Base-by-base conservation (phyloP, 2,888 invertebrate species). In the Zaprionus obscuricornis region DNA sequence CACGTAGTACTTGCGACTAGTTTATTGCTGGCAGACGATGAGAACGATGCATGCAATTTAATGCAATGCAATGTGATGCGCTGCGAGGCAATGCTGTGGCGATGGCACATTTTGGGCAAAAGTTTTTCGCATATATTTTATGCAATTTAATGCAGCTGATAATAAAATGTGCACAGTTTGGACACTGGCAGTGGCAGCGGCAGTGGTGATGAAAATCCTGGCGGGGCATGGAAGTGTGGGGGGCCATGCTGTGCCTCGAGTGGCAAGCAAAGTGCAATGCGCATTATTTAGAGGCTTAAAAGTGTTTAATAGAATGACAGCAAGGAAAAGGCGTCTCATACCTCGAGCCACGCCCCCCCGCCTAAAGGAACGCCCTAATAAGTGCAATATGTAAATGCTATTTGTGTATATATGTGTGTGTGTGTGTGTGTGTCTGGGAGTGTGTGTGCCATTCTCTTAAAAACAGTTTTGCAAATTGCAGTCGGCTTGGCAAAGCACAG, bases 81-180 rank as follows among this genome's bases (percentile, higher is more conserved):
- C n/a, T n/a, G n/a, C n/a, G n/a, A n/a, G n/a, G n/a, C n/a, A n/a
- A n/a, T n/a, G n/a, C n/a, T n/a, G n/a, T 6, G 10, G 11, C 57
- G 31, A 39, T 2, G 22, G 14, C 66, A 11, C 29, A 46, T 56
- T 56, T 50, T n/a, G n/a, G 22, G 22, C 24, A n/a, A 51, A 62
- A 59, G 14, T 46, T 52, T 16, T 54, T 43, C 45, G 69, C 37
- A 51, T 68, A 66, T 74, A 78, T 77, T 81, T 81, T 66, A 72
- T 73, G 57, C 69, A 81, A 69, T 67, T 69, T 69, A 74, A 78
- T 71, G 81, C 66, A 60, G 62, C 77, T 72, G 81, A 76, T 76
- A 68, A 68, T 77, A 74, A 71, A 78, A 74, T 59, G 62, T 65
- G 52, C 52, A 47, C 56, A 36, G 51, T 10, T 3, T 14, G 36